phyloP scores from a whole-genome alignment of 1,140 invertebrate species.

The Aricia agestis region DNA sequence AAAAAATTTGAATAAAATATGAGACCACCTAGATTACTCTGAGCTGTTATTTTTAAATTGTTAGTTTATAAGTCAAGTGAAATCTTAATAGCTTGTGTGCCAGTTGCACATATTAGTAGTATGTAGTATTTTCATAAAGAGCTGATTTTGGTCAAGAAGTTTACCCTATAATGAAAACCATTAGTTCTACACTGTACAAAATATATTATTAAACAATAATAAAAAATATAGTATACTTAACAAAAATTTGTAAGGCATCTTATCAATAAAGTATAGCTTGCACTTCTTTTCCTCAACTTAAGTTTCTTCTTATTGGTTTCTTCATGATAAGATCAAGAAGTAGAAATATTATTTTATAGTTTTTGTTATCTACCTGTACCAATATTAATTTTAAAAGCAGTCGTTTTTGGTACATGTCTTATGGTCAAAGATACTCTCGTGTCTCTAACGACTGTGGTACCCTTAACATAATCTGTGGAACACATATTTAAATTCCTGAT shows the following conservation, averaged over 20 bases:
- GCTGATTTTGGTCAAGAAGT: too few species aligned
- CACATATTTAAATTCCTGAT: constrained; percentile 83
- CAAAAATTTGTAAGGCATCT: not conserved
- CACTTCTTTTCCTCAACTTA: not conserved
- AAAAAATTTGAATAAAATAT: constrained; percentile 30
- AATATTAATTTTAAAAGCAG: constrained; percentile 80
- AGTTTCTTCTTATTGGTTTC: not conserved
- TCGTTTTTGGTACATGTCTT: constrained; percentile 92
- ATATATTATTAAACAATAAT: not conserved
- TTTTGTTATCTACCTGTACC: constrained; percentile 77
- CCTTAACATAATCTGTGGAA: constrained; percentile 74
- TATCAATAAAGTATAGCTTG: not conserved
- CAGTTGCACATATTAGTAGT: not conserved
- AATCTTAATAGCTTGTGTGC: not conserved
- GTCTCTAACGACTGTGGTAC: constrained; percentile 78
- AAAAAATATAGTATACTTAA: not conserved
- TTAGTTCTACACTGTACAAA: not conserved
- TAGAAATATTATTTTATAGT: not conserved
- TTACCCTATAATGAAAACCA: too few species aligned
- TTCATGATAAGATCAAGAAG: not conserved
- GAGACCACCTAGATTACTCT: constrained; percentile 19
- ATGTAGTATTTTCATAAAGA: not conserved
- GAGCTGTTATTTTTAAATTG: not conserved
- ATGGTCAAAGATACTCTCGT: constrained; percentile 95
- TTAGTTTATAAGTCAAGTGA: not conserved